Percentiles rank a stretch among this genome's conserved stretches.
phyloP scores from a whole-genome alignment of 2,888 invertebrate genomes.

The Orchesellides sinensis region DNA sequence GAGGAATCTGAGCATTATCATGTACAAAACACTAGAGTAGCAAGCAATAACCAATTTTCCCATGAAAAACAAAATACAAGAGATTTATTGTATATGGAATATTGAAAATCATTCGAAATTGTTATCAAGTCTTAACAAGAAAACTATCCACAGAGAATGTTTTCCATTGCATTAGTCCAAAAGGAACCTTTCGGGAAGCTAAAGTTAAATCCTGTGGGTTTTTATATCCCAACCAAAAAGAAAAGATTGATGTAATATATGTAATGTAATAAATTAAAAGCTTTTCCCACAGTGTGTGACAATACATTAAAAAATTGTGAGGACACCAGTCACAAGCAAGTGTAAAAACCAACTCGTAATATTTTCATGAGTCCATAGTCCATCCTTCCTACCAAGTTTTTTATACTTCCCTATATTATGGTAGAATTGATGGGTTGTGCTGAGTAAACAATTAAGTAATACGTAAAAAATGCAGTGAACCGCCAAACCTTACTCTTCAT shows the following conservation, averaged over 20 bases:
- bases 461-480: slow-evolving; percentile 4
- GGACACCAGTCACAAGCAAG: not conserved
- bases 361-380: no score
- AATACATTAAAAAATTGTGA: no score
- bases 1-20: not conserved
- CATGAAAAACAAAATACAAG: slow-evolving; percentile 33
- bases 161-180: no score
- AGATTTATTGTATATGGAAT: slow-evolving; percentile 40
- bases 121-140: not conserved
- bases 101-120: slow-evolving; percentile 19
- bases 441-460: slow-evolving; percentile 41
- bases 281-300: slow-evolving; percentile 8
- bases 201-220: no score
- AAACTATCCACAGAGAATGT: no score
- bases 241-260: not conserved
- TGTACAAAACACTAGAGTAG: not conserved
- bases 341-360: no score
- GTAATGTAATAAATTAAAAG: not conserved
- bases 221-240: no score
- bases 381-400: no score
- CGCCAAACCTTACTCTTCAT: not conserved
- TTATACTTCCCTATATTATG: no score
- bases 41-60: slow-evolving; percentile 48
- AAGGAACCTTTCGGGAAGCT: no score
- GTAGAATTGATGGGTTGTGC: no score